Base-by-base conservation (phyloP, 64 coral and sea anemone species). In the Astreopora myriophthalma region DNA sequence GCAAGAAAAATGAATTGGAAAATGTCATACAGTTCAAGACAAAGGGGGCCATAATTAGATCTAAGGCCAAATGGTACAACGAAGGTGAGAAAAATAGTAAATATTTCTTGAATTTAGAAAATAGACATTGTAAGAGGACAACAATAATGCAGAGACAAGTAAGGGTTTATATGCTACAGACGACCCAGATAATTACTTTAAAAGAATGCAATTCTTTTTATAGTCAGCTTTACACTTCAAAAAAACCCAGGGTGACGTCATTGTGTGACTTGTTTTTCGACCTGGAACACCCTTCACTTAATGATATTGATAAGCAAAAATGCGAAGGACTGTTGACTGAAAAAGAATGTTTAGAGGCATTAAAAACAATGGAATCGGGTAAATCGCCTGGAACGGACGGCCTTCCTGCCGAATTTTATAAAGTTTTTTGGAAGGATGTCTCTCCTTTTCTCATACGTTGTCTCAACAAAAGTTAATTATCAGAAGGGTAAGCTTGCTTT, bases 11-110 rank as follows among this genome's bases (percentile, higher is more conserved):
- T 1, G 61, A 63, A 67, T 37, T 85, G 16, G 22, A 85, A 7
- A 85, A 4, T 6, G 24, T 78, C 38, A 48, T 75, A 10, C 24
- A 78, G 24, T 52, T 62, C 76, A 44, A 79, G 52, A 44, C 49
- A 82, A 57, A 60, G 23, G 52, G 76, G 1, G 76, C 76, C 16
- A 85, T 85, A 36, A 37, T 85, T 34, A 85, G 81, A 40, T 85
- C 81, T 5, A 85, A 68, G 35, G 26, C 29, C 13, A 66, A 34
- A 85, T 85, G 81, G 81, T 42, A 85, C 25, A 66, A 85, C 39
- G 81, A 85, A 69, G 25, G 65, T 69, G 65, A 69, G n/a, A 69
- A 69, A 69, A 26, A 69, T 69, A 69, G 13, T 23, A 69, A 29
- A 27, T 69, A 26, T 69, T 69, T 69, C 65, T 13, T 69, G 65